A percentile compares a stretch with the other conserved stretches of the same genome.
Evolutionary conservation across 2,888 invertebrate species (phyloP).

Genomic region (Alcis repandata): DNA sequence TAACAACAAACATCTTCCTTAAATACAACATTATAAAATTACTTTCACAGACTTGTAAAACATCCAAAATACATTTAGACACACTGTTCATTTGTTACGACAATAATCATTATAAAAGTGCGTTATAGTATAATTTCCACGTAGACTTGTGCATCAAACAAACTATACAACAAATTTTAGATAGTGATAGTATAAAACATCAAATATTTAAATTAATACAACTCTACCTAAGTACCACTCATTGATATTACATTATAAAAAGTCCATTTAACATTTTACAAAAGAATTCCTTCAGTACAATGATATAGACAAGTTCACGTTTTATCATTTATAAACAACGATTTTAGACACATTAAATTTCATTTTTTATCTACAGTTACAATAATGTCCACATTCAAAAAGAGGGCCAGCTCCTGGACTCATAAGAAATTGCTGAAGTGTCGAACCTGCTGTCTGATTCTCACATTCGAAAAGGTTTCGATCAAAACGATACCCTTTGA

Average conservation of each 20-base stretch:
- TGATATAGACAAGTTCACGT: conserved; percentile 34
- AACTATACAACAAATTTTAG: conserved; percentile 38
- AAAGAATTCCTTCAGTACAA: conserved; percentile 24
- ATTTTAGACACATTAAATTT: conserved; percentile 53
- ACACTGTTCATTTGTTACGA: conserved; percentile 51
- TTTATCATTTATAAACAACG: conserved; percentile 49
- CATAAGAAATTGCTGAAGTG: conserved; percentile 68
- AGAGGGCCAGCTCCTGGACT: conserved; percentile 74
- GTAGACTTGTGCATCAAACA: conserved; percentile 43
- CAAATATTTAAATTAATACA: conserved; percentile 24
- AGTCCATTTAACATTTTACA: conserved; percentile 27
- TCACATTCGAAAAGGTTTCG: conserved; percentile 2
- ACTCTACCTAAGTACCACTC: conserved; percentile 10
- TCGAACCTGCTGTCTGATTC: conserved; percentile 47
- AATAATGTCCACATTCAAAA: conserved; percentile 43
- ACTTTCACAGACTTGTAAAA: conserved; percentile 76
- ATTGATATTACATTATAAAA: conserved; percentile 26
- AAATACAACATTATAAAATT: conserved; percentile 77
- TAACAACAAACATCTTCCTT: conserved; percentile 57
- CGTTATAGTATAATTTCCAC: conserved; percentile 45
- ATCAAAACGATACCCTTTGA: too few relatives aligned
- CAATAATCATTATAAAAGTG: conserved; percentile 62
- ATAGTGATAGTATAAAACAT: conserved; percentile 29
- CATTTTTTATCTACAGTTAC: conserved; percentile 46
- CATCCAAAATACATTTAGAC: conserved; percentile 77